Base-by-base conservation (phyloP, 2,797 vertebrate species). In the Lepidocolaptes lacrymiger region DNA sequence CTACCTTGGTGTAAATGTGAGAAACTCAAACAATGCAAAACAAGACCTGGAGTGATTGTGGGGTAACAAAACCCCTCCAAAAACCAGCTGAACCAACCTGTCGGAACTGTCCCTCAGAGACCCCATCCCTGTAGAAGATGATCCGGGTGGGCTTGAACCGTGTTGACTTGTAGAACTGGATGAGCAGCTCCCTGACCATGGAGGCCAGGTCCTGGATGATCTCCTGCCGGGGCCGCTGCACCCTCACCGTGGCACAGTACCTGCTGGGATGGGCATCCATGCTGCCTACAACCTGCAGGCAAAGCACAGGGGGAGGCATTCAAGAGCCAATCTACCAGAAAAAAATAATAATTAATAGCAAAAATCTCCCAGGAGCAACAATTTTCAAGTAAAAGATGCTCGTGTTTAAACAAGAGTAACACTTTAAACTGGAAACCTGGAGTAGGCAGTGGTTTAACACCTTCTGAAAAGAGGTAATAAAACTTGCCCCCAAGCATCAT, bases 101-200 rank as follows among this genome's bases (percentile, higher is more conserved):
- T 98, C 99, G 98, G 97, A 99, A 99, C 95, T 99, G 99, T 90
- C 99, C 99, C 96, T 99, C 99, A 75, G 99, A 99, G 92, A 99
- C 99, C 19, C 99, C 99, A 27, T 99, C 99, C 94, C 99, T 98
- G 95, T 99, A 99, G 98, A 99, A 99, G 98, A 99, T 99, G 97
- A 99, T 99, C 12, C 99, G 97, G 11, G 99, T 99, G 96, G 99
- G 99, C 95, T 99, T 99, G 98, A 99, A 99, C 63, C 99, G 99
- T 12, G 99, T 99, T 12, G 99, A 99, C 95, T 99, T 99, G 98
- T 99, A 99, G 98, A 99, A 99, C 94, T 99, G 99, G 96, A 99
- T 99, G 86, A 99, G 99, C 62, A 99, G 97, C 96, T 99, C 99
- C 68, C 99, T 98, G 96, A 99, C 99, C 99, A 99, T 99, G 77